Conservation (phyloP, 2,888 invertebrate species). For the Oscheius sp. region DNA sequence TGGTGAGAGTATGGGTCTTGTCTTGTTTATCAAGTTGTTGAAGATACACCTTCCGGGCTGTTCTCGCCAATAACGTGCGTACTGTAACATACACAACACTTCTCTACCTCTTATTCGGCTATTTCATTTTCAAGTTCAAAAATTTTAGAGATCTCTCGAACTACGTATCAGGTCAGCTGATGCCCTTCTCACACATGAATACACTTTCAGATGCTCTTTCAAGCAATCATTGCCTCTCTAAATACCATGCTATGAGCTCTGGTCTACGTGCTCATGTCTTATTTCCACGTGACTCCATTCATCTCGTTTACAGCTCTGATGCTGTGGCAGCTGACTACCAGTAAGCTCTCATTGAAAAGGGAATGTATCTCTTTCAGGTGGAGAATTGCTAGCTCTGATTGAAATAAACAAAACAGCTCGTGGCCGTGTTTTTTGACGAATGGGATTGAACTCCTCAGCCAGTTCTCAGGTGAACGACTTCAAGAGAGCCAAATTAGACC, state of each 20-base stretch:
- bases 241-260: constrained; percentile 17
- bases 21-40: not conserved
- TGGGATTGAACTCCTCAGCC: not conserved
- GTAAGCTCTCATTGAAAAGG: not conserved
- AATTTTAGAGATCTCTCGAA: not conserved
- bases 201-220: constrained; percentile 8
- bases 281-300: constrained; percentile 5
- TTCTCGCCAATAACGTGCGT: constrained; percentile 14
- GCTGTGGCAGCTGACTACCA: constrained; percentile 22
- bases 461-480: not conserved
- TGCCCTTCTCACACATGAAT: not conserved
- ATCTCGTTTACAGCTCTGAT: constrained; percentile 17
- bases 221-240: not conserved
- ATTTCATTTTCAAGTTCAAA: constrained; percentile 24
- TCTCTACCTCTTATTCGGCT: constrained; percentile 2
- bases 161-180: not conserved
- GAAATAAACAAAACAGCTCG: constrained; percentile 27
- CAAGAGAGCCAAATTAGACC: not conserved
- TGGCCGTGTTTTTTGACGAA: constrained; percentile 5
- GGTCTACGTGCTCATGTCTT: constrained; percentile 13
- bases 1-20: not conserved
- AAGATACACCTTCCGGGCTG: constrained; percentile 6
- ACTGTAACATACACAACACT: constrained; percentile 9
- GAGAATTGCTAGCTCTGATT: constrained; percentile 13
- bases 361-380: constrained; percentile 12